Evolutionary conservation across 2,888 invertebrate genomes (phyloP).

Genomic region (Druceiella hillmani): DNA sequence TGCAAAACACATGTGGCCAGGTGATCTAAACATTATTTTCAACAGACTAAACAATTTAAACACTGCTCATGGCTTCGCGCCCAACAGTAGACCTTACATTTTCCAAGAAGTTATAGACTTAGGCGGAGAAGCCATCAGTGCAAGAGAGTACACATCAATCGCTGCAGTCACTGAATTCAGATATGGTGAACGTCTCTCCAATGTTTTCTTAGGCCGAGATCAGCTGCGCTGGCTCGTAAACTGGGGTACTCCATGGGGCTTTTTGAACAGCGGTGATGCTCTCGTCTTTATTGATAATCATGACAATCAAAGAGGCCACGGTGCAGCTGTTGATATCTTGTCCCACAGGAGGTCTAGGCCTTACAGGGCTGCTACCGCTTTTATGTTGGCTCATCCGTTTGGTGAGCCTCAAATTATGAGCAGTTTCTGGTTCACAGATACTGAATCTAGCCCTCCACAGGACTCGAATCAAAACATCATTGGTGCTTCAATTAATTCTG

Average conservation of each 20-base stretch:
- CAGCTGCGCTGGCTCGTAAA: slow-evolving; percentile 58
- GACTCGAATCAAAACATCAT: slow-evolving; percentile 57
- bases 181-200: slow-evolving; percentile 46
- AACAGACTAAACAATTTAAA: slow-evolving; percentile 56
- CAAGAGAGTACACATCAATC: slow-evolving; percentile 49
- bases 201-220: slow-evolving; percentile 54
- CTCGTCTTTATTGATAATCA: slow-evolving; percentile 86
- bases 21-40: slow-evolving; percentile 65
- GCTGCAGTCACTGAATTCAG: slow-evolving; percentile 66
- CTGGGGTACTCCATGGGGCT: slow-evolving; percentile 63
- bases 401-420: slow-evolving; percentile 80
- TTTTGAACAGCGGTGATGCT: slow-evolving; percentile 55
- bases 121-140: slow-evolving; percentile 46
- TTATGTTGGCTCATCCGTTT: slow-evolving; percentile 83
- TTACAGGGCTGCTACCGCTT: slow-evolving; percentile 79
- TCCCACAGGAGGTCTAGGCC: slow-evolving; percentile 61
- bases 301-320: slow-evolving; percentile 80
- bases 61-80: slow-evolving; percentile 57
- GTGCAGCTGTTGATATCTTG: slow-evolving; percentile 56
- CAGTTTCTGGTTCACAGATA: slow-evolving; percentile 64
- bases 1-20: slow-evolving; percentile 76
- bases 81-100: slow-evolving; percentile 60
- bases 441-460: slow-evolving; percentile 65
- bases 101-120: slow-evolving; percentile 75
- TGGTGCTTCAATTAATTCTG: slow-evolving; percentile 58